Conservation (phyloP, 1,140 invertebrate species). For the Oreohelix idahoensis region DNA sequence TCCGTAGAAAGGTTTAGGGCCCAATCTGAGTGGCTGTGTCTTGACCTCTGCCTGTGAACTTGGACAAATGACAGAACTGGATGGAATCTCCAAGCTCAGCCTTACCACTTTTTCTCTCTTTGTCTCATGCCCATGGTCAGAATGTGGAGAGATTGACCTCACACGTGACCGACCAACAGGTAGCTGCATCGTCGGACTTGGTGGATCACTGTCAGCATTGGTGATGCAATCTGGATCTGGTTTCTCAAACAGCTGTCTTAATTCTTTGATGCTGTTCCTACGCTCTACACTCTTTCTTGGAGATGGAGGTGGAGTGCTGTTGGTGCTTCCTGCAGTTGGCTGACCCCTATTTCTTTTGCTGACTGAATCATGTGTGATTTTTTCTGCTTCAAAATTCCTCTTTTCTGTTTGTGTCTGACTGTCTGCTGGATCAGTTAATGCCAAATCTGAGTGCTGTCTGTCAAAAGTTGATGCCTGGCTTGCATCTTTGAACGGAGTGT, state of each 20-base stretch:
- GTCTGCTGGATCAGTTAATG: neutral
- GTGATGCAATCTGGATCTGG: slow-evolving; percentile 22
- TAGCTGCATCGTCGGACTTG: neutral
- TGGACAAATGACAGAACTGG: slow-evolving; percentile 6
- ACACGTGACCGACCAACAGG: neutral
- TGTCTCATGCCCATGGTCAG: slow-evolving; percentile 8
- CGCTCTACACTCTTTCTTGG: slow-evolving; percentile 50
- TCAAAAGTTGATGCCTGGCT: neutral
- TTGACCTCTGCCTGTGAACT: slow-evolving; percentile 40
- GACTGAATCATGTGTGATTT: neutral
- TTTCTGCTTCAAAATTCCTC: neutral
- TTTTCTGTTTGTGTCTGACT: neutral
- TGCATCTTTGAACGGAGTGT: neutral
- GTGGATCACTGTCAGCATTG: neutral
- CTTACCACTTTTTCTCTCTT: slow-evolving; percentile 43
- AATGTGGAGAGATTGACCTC: slow-evolving; percentile 30
- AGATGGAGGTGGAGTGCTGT: neutral
- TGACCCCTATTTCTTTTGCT: neutral
- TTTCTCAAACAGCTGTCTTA: slow-evolving; percentile 59
- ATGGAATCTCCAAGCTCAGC: slow-evolving; percentile 61
- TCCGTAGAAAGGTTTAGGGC: slow-evolving; percentile 68
- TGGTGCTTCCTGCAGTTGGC: slow-evolving; percentile 14
- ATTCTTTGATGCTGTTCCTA: slow-evolving; percentile 67
- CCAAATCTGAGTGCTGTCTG: neutral
- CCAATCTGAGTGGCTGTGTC: slow-evolving; percentile 57